Percentiles rank a stretch among this genome's conserved stretches.
These are phyloP conservation scores for Eulemur mongoz DNA, from an alignment of 2,797 vertebrate genomes.

Conservation along the genomic window DNA sequence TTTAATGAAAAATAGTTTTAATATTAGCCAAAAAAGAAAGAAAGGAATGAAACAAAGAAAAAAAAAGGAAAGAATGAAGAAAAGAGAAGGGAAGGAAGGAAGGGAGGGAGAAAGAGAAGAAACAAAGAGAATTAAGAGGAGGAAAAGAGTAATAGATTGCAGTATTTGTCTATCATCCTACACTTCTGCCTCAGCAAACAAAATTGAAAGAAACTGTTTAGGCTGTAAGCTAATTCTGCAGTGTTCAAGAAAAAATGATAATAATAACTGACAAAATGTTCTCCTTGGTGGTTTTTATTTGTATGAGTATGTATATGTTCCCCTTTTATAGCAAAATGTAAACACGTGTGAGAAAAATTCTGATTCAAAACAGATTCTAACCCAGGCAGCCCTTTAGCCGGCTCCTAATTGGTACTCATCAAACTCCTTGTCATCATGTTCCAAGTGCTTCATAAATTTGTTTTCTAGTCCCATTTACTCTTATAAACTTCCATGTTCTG, in stretches of 20 bases:
- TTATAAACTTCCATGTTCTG: neutral
- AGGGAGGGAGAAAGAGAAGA: neutral
- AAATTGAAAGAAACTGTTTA: neutral
- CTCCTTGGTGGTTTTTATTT: neutral
- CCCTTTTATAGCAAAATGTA: slow-evolving; percentile 36
- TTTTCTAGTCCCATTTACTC: slow-evolving; percentile 5
- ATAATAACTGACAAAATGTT: neutral
- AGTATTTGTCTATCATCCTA: neutral
- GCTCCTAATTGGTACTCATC: neutral
- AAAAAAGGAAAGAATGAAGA: neutral
- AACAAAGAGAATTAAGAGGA: neutral
- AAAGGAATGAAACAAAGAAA: neutral
- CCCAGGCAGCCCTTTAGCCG: neutral
- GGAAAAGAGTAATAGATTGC: neutral
- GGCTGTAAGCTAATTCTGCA: neutral
- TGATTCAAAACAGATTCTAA: slow-evolving; percentile 55
- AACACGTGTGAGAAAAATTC: slow-evolving; percentile 50
- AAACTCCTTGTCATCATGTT: neutral
- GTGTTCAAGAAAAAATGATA: neutral
- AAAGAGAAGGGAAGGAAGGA: too few relatives aligned
- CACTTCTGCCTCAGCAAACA: neutral
- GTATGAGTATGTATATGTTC: neutral
- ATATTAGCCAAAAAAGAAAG: neutral
- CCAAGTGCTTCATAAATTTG: neutral
- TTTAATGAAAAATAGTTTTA: neutral